These are phyloP conservation scores for Chionoecetes opilio DNA, from an alignment of 1,140 invertebrate genomes.

Conservation along the genomic window DNA sequence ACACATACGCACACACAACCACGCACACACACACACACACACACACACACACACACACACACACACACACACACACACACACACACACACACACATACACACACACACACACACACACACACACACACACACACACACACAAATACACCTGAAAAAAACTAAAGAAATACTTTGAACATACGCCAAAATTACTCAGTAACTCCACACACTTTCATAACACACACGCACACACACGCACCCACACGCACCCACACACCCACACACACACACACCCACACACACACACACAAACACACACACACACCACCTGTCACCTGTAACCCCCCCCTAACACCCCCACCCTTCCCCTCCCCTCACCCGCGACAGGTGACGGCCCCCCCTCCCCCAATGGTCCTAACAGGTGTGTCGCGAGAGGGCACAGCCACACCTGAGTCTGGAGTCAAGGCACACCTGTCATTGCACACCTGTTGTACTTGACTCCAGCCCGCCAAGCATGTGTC, in stretches of 20 bases:
- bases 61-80: constrained; percentile 45
- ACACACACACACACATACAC: constrained; percentile 41
- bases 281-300: too few species aligned
- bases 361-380: background rate
- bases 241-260: too few species aligned
- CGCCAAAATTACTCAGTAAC: too few species aligned
- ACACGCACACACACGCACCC: too few species aligned
- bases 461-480: constrained; percentile 27
- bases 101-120: constrained; percentile 12
- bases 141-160: background rate
- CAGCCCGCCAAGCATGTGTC: constrained; percentile 33
- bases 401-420: constrained; percentile 38
- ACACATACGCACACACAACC: too few species aligned
- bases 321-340: background rate
- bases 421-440: background rate
- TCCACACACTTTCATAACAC: too few species aligned
- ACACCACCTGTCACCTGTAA: too few species aligned
- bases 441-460: background rate
- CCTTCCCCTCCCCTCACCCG: background rate
- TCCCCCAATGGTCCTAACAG: background rate
- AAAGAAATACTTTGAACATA: too few species aligned
- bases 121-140: too few species aligned
- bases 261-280: background rate
- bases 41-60: background rate
- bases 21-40: background rate